These are phyloP conservation scores for Mimumesa dahlbomi DNA, from an alignment of 2,888 invertebrate genomes.

Conservation along the genomic window DNA sequence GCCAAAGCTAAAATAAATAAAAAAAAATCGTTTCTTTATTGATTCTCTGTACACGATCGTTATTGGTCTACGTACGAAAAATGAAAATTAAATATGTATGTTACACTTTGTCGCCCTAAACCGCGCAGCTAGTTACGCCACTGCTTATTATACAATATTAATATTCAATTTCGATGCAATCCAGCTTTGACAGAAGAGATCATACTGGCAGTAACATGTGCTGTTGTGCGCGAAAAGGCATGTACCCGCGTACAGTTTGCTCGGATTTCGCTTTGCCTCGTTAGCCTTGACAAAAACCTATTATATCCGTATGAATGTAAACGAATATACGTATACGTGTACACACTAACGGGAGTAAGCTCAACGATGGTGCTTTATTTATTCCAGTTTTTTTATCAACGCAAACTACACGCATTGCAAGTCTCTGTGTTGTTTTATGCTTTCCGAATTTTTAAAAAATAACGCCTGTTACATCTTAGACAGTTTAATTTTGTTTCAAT, in stretches of 20 bases:
- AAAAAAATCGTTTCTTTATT: no score
- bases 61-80: no score
- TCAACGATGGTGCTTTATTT: constrained; percentile 12
- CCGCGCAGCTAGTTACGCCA: no score
- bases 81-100: no score
- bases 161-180: constrained; percentile 5
- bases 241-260: background rate
- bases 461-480: background rate
- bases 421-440: background rate
- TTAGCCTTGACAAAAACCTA: constrained; percentile 4
- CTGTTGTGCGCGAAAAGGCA: constrained; percentile 10
- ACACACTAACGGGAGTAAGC: background rate
- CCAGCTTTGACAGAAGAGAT: constrained; percentile 12
- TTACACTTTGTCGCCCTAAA: no score
- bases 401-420: background rate
- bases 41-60: no score
- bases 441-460: background rate
- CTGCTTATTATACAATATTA: no score
- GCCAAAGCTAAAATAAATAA: no score
- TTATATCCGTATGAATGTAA: constrained; percentile 10
- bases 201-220: background rate
- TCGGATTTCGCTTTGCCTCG: constrained; percentile 7
- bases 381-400: constrained; percentile 16
- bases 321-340: constrained; percentile 3
- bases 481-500: no score